phyloP scores from a whole-genome alignment of 2,113 vertebrate species.

The Burhinus oedicnemus region DNA sequence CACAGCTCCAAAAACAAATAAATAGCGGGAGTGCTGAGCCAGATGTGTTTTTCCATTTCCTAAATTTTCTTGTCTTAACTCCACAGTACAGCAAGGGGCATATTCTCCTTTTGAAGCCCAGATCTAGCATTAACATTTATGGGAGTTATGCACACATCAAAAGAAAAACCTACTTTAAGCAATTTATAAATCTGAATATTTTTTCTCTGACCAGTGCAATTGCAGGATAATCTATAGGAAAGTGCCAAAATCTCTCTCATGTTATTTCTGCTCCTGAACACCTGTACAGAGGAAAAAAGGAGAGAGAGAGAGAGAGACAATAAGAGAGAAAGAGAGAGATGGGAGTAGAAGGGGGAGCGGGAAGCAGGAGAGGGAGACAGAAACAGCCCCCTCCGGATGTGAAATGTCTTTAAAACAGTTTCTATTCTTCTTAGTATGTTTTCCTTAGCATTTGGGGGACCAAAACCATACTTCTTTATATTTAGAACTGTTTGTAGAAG shows the following conservation, averaged over 20 bases:
- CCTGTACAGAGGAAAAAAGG: not conserved
- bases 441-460: constrained; percentile 14
- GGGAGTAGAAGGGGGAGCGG: not conserved
- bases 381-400: not conserved
- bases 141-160: constrained; percentile 12
- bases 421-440: constrained; percentile 4
- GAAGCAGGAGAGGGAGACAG: not conserved
- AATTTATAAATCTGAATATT: constrained; percentile 39
- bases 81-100: not conserved
- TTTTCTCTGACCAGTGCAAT: not conserved
- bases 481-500: not conserved
- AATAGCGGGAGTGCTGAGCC: not conserved
- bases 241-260: not conserved
- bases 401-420: not conserved
- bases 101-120: constrained; percentile 37
- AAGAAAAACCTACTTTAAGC: constrained; percentile 34
- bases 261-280: not conserved
- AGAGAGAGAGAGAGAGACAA: not conserved
- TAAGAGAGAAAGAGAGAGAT: not conserved
- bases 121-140: constrained; percentile 48
- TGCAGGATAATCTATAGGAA: not conserved
- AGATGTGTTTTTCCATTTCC: not conserved
- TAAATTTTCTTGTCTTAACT: constrained; percentile 5
- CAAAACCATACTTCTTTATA: not conserved
- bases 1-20: not conserved